Conservation (phyloP, 1,140 invertebrate species). For the Temnothorax curvispinosus region DNA sequence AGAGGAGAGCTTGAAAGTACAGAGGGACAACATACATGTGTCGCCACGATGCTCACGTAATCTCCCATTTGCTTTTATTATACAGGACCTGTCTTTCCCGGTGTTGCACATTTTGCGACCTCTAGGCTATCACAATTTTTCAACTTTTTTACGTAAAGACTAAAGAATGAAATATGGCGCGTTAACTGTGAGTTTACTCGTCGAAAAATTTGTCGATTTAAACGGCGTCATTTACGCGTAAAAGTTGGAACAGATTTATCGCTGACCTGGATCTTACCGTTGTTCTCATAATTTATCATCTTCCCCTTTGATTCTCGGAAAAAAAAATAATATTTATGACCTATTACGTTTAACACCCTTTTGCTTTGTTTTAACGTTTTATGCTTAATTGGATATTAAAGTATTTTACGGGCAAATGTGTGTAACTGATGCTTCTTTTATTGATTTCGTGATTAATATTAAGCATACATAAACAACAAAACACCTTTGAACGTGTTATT, state of each 20-base stretch:
- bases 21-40: conserved; percentile 5
- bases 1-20: not conserved
- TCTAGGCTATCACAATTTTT: not conserved
- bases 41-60: not conserved
- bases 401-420: not conserved
- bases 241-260: conserved; percentile 45
- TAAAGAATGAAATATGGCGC: not conserved
- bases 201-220: conserved; percentile 34
- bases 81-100: not conserved
- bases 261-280: conserved; percentile 24
- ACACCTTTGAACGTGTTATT: not conserved
- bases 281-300: conserved; percentile 9
- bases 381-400: conserved; percentile 10
- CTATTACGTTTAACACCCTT: not conserved
- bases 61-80: conserved; percentile 49
- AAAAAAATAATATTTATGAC: conserved; percentile 12
- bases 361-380: not conserved
- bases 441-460: not conserved
- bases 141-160: conserved; percentile 10
- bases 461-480: not conserved
- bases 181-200: conserved; percentile 4
- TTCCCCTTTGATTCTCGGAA: not conserved
- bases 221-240: conserved; percentile 17
- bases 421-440: conserved; percentile 16
- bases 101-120: not conserved